Percentiles rank a stretch among this genome's conserved stretches.
phyloP scores from a whole-genome alignment of 2,888 invertebrate genomes.

The Linhomoeus sp. region DNA sequence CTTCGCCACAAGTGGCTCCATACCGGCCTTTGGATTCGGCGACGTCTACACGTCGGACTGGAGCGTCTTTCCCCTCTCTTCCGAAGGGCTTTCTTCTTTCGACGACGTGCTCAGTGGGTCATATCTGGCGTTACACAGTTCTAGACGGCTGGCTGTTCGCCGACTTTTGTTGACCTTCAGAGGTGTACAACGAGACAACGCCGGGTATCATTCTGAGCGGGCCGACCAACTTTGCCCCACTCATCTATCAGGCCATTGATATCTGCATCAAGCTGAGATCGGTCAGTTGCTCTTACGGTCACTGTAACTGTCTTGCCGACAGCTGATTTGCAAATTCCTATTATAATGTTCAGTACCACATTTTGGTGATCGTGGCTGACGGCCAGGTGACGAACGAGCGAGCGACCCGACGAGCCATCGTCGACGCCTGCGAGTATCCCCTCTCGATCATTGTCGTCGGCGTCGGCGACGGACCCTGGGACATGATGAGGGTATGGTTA shows the following conservation, averaged over 20 bases:
- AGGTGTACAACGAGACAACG: slow-evolving; percentile 31
- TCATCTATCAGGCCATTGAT: slow-evolving; percentile 34
- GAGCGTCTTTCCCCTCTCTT: slow-evolving; percentile 29
- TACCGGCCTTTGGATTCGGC: slow-evolving; percentile 36
- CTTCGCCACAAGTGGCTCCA: slow-evolving; percentile 31
- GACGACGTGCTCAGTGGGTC: no score
- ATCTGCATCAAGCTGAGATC: slow-evolving; percentile 29
- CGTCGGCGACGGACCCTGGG: slow-evolving; percentile 38
- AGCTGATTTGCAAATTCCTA: not conserved
- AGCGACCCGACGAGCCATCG: slow-evolving; percentile 33
- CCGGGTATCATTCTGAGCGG: slow-evolving; percentile 33
- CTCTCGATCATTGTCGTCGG: slow-evolving; percentile 36
- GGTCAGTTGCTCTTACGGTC: not conserved
- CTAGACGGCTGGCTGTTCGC: no score
- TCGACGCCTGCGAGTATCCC: slow-evolving; percentile 34
- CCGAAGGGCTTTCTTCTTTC: no score
- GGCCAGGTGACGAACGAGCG: slow-evolving; percentile 36
- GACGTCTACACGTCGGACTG: slow-evolving; percentile 32
- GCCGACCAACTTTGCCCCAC: slow-evolving; percentile 37
- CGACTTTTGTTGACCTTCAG: no score
- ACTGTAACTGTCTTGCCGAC: not conserved
- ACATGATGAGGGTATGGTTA: slow-evolving; percentile 29
- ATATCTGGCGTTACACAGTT: no score
- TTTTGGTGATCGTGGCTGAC: slow-evolving; percentile 36
- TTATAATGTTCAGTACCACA: slow-evolving; percentile 30